phyloP scores from a whole-genome alignment of 2,888 invertebrate genomes.

The Campopleginae sp. region DNA sequence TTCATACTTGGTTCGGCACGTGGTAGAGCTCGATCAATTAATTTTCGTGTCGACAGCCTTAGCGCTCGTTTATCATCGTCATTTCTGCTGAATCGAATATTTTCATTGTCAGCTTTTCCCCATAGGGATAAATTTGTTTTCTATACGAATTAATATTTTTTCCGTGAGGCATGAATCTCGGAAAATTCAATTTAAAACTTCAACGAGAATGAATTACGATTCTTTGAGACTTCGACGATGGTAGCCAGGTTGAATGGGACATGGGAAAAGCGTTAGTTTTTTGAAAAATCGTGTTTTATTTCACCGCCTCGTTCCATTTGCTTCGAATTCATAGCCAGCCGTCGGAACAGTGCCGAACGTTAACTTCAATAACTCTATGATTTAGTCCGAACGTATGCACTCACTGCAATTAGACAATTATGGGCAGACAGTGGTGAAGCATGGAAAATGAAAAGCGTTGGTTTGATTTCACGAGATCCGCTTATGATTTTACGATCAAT shows the following conservation, averaged over 20 bases:
- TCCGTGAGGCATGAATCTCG: background rate
- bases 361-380: slow-evolving; percentile 34
- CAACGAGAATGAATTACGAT: background rate
- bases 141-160: background rate
- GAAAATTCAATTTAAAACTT: background rate
- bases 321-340: background rate
- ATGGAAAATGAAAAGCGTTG: background rate
- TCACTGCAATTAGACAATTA: slow-evolving; percentile 46
- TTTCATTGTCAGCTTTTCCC: background rate
- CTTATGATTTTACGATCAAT: slow-evolving; percentile 14
- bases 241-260: background rate
- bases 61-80: slow-evolving; percentile 19
- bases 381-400: background rate
- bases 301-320: background rate
- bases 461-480: slow-evolving; percentile 1
- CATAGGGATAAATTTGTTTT: background rate
- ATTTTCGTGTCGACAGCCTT: slow-evolving; percentile 35
- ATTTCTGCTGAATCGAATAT: background rate
- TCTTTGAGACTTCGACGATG: background rate
- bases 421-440: background rate
- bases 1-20: background rate
- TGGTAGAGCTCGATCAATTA: slow-evolving; percentile 49
- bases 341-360: slow-evolving; percentile 10
- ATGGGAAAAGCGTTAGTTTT: background rate
- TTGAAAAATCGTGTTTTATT: background rate